Evolutionary conservation across 2,797 vertebrate species (phyloP), one percentile per base, ranked within the genome.

Genomic region (Acrocephalus scirpaceus): DNA sequence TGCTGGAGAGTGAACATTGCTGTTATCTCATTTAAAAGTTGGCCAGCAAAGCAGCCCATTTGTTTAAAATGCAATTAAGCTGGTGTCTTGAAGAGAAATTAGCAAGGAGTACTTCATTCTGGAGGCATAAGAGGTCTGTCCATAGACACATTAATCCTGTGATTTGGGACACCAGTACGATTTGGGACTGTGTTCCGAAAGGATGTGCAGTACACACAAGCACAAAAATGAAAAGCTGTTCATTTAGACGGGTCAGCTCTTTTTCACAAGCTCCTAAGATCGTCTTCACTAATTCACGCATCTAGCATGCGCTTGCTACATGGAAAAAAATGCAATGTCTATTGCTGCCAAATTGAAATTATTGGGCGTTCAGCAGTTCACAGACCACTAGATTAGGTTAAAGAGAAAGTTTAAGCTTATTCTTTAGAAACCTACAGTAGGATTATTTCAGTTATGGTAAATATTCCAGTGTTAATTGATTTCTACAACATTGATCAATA

Each of bases 21-120:
- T 97, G 97, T 98, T 98, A 98, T 98, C 98, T 99, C 98, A 98
- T 98, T 98, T 98, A 98, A 98, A 98, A 98, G 98, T 98, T 98
- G 98, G 98, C 98, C 98, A 98, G 98, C 98, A 98, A 99, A 99
- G 98, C 97, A 98, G 97, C 97, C 98, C 98, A 99, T 99, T 99
- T 98, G 99, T 99, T 99, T 98, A 98, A 98, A 98, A 98, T 98
- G 98, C 98, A 99, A 99, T 99, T 99, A 99, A 98, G 98, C 97
- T 96, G 96, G 98, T 98, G 98, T 98, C 97, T 98, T 98, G 98
- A 98, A 98, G 98, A 99, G 98, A 98, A 99, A 99, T 99, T 98
- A 99, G 98, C 97, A 98, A 98, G 97, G 97, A 98, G 98, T 98
- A 98, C 98, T 98, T 98, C 98, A 98, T 99, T 99, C 98, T 98